A percentile compares a stretch with the other conserved stretches of the same genome.
Conservation (phyloP, 2,113 vertebrate genomes). For the Grus americana region DNA sequence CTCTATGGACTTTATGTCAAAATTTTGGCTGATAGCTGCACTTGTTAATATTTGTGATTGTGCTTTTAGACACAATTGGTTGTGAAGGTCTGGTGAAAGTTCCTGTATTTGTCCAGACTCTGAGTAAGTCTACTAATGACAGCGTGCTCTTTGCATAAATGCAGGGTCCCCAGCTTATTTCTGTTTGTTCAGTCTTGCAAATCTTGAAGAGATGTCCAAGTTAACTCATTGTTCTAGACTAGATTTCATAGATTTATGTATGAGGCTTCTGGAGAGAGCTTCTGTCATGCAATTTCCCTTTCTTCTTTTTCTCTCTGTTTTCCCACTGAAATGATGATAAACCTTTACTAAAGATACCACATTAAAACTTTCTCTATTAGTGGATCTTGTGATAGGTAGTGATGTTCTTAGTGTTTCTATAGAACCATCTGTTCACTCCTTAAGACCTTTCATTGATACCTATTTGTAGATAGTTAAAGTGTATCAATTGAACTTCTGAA, state of each 20-base stretch:
- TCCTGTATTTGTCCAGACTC: not conserved
- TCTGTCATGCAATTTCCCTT: not conserved
- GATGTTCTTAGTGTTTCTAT: not conserved
- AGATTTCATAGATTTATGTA: not conserved
- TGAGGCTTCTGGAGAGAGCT: not conserved
- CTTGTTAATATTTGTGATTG: not conserved
- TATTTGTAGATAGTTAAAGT: not conserved
- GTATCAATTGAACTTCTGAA: not conserved
- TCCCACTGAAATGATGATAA: not conserved
- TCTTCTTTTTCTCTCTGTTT: not conserved
- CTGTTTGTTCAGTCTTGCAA: not conserved
- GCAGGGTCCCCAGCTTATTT: not conserved
- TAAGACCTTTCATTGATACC: not conserved
- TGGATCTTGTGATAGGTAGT: not conserved
- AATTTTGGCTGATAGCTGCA: not conserved
- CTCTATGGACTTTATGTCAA: not conserved
- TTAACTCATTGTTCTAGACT: not conserved
- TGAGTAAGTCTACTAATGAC: not conserved
- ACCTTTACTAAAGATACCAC: not conserved
- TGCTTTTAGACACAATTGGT: not conserved
- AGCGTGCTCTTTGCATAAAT: not conserved
- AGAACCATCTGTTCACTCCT: not conserved
- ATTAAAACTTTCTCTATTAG: not conserved
- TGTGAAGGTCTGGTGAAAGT: not conserved
- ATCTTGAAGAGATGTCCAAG: not conserved